phyloP scores from a whole-genome alignment of 2,113 vertebrate species.

The Engystomops pustulosus region DNA sequence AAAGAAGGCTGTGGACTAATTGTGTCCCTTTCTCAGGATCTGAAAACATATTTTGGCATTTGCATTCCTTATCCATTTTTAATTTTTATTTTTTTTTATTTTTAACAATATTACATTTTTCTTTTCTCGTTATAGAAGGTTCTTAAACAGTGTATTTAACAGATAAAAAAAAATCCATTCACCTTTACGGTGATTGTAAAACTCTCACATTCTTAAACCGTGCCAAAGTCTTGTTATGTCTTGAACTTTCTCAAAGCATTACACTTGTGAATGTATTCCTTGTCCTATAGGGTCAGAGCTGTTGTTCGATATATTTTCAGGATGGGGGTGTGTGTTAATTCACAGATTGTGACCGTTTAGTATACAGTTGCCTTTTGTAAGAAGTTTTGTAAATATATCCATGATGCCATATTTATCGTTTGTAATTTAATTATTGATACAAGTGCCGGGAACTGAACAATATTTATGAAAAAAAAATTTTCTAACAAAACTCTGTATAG shows the following conservation, averaged over 20 bases:
- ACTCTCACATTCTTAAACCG: conserved; percentile 98
- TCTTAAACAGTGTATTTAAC: conserved; percentile 87
- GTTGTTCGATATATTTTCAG: conserved; percentile 96
- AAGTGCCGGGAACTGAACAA: conserved; percentile 96
- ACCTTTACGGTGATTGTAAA: conserved; percentile 96
- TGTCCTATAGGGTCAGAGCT: conserved; percentile 95
- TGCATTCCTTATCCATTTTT: conserved; percentile 72
- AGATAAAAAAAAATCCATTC: conserved; percentile 81
- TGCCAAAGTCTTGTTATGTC: conserved; percentile 99
- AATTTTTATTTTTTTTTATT: conserved; percentile 62
- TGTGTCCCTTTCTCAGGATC: conserved; percentile 96
- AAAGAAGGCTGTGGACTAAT: conserved; percentile 80
- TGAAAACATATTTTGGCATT: conserved; percentile 83
- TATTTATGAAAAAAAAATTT: conserved; percentile 97
- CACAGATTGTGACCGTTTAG: conserved; percentile 96
- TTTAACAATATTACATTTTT: conserved; percentile 53
- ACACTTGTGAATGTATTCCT: conserved; percentile 99
- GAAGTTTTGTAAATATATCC: conserved; percentile 99
- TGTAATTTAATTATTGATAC: conserved; percentile 99
- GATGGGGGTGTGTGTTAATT: conserved; percentile 92
- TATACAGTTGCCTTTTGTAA: conserved; percentile 99
- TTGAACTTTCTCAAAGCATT: conserved; percentile 92
- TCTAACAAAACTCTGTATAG: conserved; percentile 98
- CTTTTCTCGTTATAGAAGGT: conserved; percentile 75
- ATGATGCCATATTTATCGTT: conserved; percentile 99